Conservation (phyloP, 2,888 invertebrate species). For the Disparrhopalites patrizii region DNA sequence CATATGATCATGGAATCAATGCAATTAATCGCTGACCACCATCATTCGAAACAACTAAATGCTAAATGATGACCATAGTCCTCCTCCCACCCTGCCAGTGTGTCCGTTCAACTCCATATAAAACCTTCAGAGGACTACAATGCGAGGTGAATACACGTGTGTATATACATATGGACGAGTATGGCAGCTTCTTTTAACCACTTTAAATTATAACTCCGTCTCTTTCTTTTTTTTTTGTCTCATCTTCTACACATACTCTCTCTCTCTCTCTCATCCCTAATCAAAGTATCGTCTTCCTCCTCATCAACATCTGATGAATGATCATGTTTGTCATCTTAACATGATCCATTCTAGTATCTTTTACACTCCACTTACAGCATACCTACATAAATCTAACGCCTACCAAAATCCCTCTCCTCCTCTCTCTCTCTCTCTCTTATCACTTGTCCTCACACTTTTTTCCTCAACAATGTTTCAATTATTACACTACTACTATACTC, state of each 20-base stretch:
- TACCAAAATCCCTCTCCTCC: neutral
- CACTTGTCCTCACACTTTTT: too few species aligned
- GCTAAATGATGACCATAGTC: slow-evolving; percentile 2
- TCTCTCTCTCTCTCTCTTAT: neutral
- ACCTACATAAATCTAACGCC: neutral
- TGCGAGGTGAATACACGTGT: too few species aligned
- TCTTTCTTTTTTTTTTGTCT: too few species aligned
- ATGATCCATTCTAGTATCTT: slow-evolving; percentile 1
- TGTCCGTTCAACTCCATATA: too few species aligned
- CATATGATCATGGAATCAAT: slow-evolving; percentile 30
- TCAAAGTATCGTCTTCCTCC: slow-evolving; percentile 2
- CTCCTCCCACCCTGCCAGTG: neutral
- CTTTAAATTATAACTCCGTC: neutral
- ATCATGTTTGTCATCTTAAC: slow-evolving; percentile 1
- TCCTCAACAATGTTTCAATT: too few species aligned
- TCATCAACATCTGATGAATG: neutral
- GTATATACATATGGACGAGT: too few species aligned
- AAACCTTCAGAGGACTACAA: too few species aligned
- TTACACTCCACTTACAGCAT: slow-evolving; percentile 1
- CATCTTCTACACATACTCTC: too few species aligned
- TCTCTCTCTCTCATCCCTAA: neutral
- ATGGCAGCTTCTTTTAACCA: too few species aligned
- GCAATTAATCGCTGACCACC: slow-evolving; percentile 31
- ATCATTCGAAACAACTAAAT: slow-evolving; percentile 11
- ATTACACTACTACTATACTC: too few species aligned